A percentile compares a stretch with the other conserved stretches of the same genome.
phyloP scores from a whole-genome alignment of 2,113 vertebrate species.

The Phalacrocorax aristotelis region DNA sequence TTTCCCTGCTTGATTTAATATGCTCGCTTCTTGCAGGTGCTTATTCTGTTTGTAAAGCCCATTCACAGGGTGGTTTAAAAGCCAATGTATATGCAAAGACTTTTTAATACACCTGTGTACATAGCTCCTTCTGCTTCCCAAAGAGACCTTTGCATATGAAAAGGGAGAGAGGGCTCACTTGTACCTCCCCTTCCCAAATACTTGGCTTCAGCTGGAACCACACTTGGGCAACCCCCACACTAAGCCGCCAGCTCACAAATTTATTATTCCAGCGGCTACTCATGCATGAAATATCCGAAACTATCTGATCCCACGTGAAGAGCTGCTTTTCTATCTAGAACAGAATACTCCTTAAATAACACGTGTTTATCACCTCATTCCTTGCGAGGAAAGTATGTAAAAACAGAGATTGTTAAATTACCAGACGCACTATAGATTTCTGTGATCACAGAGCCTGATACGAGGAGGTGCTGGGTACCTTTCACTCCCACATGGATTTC shows the following conservation, averaged over 20 bases:
- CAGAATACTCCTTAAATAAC: background rate
- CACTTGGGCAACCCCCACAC: background rate
- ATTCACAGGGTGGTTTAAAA: background rate
- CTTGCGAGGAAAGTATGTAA: background rate
- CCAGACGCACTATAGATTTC: background rate
- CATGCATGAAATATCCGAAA: background rate
- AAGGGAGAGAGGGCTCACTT: background rate
- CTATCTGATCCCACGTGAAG: background rate
- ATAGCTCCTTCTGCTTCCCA: background rate
- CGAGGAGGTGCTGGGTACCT: background rate
- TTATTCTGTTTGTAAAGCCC: background rate
- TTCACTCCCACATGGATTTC: background rate
- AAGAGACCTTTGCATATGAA: background rate
- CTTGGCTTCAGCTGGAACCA: background rate
- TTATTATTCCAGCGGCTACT: conserved; percentile 6
- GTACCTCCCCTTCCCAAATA: background rate
- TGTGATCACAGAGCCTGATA: background rate
- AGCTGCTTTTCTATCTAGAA: background rate
- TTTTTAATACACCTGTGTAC: conserved; percentile 19
- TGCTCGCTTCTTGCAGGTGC: background rate
- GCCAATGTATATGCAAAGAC: background rate
- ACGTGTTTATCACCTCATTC: background rate
- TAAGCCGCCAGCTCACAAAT: background rate
- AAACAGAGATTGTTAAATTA: background rate
- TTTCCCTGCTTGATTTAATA: background rate